Percentiles rank a stretch among this genome's conserved stretches.
These are phyloP conservation scores for Bellardia pandia DNA, from an alignment of 2,888 invertebrate species.

Conservation along the genomic window DNA sequence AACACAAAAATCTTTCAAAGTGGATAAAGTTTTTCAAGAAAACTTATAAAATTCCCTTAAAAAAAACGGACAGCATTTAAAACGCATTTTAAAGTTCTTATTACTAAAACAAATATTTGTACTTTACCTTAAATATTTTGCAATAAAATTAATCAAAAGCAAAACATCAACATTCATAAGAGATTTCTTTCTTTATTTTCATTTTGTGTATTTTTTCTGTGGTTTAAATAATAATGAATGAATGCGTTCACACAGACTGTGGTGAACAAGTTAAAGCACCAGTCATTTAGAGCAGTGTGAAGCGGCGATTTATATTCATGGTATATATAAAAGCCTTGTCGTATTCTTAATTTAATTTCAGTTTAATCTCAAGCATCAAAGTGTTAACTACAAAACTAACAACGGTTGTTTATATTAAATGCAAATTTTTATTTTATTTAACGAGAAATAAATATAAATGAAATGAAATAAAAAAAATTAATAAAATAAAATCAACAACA, in stretches of 20 bases:
- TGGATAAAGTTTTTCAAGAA: not conserved
- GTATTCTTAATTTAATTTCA: constrained; percentile 56
- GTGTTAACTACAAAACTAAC: constrained; percentile 47
- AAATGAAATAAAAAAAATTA: constrained; percentile 21
- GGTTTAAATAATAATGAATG: constrained; percentile 17
- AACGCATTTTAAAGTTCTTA: not conserved
- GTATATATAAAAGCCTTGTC: constrained; percentile 52
- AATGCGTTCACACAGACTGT: constrained; percentile 35
- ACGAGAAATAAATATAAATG: constrained; percentile 29
- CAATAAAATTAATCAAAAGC: not conserved
- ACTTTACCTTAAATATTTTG: constrained; percentile 29
- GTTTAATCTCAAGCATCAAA: constrained; percentile 68
- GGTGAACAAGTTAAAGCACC: constrained; percentile 20
- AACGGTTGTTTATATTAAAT: constrained; percentile 39
- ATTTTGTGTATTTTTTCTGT: not conserved
- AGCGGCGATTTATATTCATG: not conserved
- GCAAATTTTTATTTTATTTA: constrained; percentile 23
- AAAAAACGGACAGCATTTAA: not conserved
- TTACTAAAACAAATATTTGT: not conserved
- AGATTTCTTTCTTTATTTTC: not conserved
- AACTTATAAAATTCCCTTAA: not conserved
- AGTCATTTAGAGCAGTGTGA: not conserved
- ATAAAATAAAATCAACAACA: constrained; percentile 36
- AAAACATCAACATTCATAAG: constrained; percentile 24
- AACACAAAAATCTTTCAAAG: not conserved